Percentiles rank a stretch among this genome's conserved stretches.
These are phyloP conservation scores for Iselma pallidipennis DNA, from an alignment of 2,888 invertebrate genomes.

Conservation along the genomic window DNA sequence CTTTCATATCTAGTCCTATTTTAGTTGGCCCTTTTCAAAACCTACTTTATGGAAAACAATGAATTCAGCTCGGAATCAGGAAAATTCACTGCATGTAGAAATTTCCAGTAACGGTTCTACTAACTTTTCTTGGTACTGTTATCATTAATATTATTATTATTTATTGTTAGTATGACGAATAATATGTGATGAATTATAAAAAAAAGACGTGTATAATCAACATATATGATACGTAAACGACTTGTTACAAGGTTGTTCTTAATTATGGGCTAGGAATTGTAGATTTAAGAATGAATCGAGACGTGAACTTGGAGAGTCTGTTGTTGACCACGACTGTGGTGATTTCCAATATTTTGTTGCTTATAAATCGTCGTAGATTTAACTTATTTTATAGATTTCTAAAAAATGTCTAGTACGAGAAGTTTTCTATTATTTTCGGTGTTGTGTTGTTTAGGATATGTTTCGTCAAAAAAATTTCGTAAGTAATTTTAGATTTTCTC, in stretches of 20 bases:
- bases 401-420: not conserved
- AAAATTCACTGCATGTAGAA: too few species aligned
- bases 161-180: not conserved
- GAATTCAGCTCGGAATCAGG: too few species aligned
- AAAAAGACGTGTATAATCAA: not conserved
- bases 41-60: too few species aligned
- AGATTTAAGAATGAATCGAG: not conserved
- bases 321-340: not conserved
- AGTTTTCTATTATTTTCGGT: slow-evolving; percentile 2
- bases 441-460: not conserved
- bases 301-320: not conserved
- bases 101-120: too few species aligned
- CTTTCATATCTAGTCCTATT: too few species aligned
- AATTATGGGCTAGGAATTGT: not conserved
- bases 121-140: too few species aligned
- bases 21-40: too few species aligned
- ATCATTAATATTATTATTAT: too few species aligned
- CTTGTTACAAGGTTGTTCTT: not conserved
- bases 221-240: not conserved
- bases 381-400: slow-evolving; percentile 1
- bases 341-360: too few species aligned
- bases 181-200: not conserved
- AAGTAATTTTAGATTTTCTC: slow-evolving; percentile 2
- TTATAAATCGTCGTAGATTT: too few species aligned
- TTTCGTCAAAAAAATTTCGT: slow-evolving; percentile 9